These are phyloP conservation scores for Thymelicus sylvestris DNA, from an alignment of 2,888 invertebrate genomes.

Conservation along the genomic window DNA sequence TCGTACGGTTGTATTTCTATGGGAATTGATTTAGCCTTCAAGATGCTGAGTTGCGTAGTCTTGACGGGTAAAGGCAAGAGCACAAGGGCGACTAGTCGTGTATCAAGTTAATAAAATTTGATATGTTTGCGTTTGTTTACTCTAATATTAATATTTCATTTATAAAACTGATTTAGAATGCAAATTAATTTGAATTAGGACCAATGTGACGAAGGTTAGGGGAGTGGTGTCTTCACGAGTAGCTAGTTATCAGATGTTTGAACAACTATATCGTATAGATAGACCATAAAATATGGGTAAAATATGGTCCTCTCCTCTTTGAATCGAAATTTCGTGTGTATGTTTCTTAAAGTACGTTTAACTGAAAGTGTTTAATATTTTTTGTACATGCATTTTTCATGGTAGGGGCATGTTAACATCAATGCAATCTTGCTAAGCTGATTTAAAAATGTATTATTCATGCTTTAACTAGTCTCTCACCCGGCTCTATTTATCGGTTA, in stretches of 20 bases:
- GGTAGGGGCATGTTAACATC: conserved; percentile 6
- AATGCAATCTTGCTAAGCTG: conserved; percentile 35
- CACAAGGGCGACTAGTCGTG: conserved; percentile 16
- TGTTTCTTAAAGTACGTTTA: too few species aligned
- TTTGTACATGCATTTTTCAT: background rate
- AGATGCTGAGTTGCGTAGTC: conserved; percentile 38
- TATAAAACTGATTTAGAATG: background rate
- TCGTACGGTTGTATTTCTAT: conserved; percentile 50
- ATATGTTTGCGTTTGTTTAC: background rate
- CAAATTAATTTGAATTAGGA: background rate
- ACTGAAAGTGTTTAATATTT: too few species aligned
- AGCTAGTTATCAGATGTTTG: too few species aligned
- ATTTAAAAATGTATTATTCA: conserved; percentile 37
- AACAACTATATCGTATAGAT: too few species aligned
- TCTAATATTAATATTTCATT: background rate
- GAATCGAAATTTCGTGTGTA: too few species aligned
- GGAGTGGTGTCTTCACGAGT: too few species aligned
- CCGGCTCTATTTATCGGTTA: conserved; percentile 30
- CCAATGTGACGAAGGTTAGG: background rate
- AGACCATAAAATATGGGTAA: too few species aligned
- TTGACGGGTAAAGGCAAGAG: conserved; percentile 13
- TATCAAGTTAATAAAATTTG: background rate
- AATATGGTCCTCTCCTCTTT: too few species aligned
- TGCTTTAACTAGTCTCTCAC: conserved; percentile 27
- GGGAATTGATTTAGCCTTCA: conserved; percentile 48